Base-by-base conservation (phyloP, 2,888 invertebrate species). In the Aphidoletes aphidimyza region DNA sequence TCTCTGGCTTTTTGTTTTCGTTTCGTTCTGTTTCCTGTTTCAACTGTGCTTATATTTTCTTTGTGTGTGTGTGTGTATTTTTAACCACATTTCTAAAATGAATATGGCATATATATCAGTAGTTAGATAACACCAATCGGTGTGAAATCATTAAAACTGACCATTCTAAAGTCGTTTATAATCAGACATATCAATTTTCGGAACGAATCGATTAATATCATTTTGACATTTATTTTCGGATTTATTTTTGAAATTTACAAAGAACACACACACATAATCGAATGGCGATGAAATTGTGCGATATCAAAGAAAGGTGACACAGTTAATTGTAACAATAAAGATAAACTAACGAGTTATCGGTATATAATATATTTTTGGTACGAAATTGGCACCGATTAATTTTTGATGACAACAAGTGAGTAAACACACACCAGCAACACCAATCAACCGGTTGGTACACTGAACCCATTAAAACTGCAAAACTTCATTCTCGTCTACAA, bases 291-390 rank as follows among this genome's bases (percentile, higher is more conserved):
- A 54, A 47, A 54, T 22, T n/a, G n/a, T n/a, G 22, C 22, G 9
- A 54, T 3, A 39, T 22, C 9, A 22, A 22, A 54, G n/a, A n/a
- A 22, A 54, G 9, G 14, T 34, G 69, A 69, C 69, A 30, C 69
- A 69, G 11, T 69, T 69, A 69, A 69, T 69, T 69, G 69, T 14
- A n/a, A 69, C 69, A 30, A 69, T 69, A 69, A 69, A 69, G 69
- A 69, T 69, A 69, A 34, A 69, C 30, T 30, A 30, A 30, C 14
- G 69, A 69, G 69, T 69, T 69, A 69, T 69, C 17, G 69, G 11
- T 54, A 22, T 54, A 0, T 69, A 1, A 30, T 30, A 3, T 11
- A 6, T 54, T 22, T n/a, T 54, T 22, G 0, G 22, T 14, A 26
- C n/a, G 34, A 69, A 69, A 30, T 69, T 30, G n/a, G 69, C 30